Evolutionary conservation across 2,797 vertebrate species (phyloP).

Genomic region (Hafferia zeledoni): DNA sequence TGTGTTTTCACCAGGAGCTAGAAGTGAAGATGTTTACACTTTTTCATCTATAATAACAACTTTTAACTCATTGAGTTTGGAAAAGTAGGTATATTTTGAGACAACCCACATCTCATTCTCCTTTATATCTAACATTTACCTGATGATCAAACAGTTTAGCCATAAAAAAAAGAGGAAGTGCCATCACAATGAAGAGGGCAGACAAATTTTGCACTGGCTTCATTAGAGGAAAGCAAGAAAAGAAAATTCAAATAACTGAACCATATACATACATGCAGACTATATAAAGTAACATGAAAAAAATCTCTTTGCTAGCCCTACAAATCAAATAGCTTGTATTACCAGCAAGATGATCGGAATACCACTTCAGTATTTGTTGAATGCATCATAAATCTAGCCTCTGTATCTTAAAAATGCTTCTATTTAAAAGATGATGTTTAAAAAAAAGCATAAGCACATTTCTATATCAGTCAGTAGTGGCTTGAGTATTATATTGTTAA

Average conservation of each 20-base stretch:
- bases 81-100: background rate
- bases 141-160: background rate
- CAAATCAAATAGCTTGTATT: background rate
- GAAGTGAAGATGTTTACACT: background rate
- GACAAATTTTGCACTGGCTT: background rate
- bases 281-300: background rate
- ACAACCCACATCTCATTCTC: background rate
- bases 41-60: background rate
- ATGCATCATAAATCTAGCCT: conserved; percentile 1
- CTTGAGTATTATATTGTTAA: background rate
- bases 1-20: background rate
- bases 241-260: background rate
- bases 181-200: background rate
- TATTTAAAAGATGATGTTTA: background rate
- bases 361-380: background rate
- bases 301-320: background rate
- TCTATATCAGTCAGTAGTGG: background rate
- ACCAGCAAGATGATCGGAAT: background rate
- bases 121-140: background rate
- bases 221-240: background rate
- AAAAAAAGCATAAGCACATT: background rate
- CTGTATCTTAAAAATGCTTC: background rate
- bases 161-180: background rate
- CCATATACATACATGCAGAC: background rate
- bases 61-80: background rate